These are phyloP conservation scores for Monopterus albus DNA, from an alignment of 2,113 vertebrate species.

Conservation along the genomic window DNA sequence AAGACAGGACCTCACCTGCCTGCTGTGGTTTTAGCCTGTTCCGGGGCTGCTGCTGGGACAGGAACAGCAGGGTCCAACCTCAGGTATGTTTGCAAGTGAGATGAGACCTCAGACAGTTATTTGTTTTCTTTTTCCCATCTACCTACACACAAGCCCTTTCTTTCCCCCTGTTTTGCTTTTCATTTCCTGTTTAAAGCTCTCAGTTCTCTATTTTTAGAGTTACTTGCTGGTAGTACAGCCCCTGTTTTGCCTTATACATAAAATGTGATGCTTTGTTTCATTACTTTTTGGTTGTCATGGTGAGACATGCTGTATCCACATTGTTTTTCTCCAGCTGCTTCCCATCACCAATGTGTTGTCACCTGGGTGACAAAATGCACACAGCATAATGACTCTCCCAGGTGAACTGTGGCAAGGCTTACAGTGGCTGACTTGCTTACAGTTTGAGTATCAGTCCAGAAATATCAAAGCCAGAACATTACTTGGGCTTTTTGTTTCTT, in stretches of 20 bases:
- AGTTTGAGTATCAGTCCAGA: neutral
- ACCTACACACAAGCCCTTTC: neutral
- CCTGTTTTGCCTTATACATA: neutral
- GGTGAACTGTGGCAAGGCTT: constrained; percentile 30
- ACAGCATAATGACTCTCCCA: constrained; percentile 19
- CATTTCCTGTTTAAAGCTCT: neutral
- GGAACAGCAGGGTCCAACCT: constrained; percentile 78
- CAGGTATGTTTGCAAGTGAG: constrained; percentile 69
- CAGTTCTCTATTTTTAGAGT: constrained; percentile 2
- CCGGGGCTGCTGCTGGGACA: constrained; percentile 76
- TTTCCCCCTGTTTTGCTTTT: neutral
- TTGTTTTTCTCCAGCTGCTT: constrained; percentile 22
- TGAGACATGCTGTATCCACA: constrained; percentile 8
- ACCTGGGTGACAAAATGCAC: constrained; percentile 47
- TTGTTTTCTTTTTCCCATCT: neutral
- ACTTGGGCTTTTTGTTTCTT: neutral
- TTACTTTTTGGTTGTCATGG: constrained; percentile 25
- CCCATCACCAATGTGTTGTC: constrained; percentile 9
- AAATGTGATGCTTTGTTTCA: constrained; percentile 11
- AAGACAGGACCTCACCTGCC: constrained; percentile 69
- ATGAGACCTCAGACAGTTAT: neutral
- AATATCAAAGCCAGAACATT: neutral
- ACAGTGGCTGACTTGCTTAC: neutral
- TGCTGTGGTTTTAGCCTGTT: constrained; percentile 79
- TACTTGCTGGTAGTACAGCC: neutral